These are phyloP conservation scores for Grus americana DNA, from an alignment of 2,113 vertebrate genomes.

Conservation along the genomic window DNA sequence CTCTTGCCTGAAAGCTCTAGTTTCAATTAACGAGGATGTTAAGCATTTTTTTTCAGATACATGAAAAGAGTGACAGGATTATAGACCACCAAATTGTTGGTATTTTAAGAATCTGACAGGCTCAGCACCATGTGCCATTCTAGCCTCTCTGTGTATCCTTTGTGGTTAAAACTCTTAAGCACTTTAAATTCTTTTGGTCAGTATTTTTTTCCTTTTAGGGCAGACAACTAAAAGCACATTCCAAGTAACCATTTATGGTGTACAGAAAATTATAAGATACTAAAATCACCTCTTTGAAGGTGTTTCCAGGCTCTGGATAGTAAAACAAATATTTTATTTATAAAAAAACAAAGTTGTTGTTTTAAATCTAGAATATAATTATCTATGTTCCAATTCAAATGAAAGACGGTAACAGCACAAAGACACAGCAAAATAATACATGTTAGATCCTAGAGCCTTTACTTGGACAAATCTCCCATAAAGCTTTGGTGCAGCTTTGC, in stretches of 20 bases:
- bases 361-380: conserved; percentile 60
- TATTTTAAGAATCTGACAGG: conserved; percentile 74
- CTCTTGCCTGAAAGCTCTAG: conserved; percentile 4
- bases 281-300: conserved; percentile 69
- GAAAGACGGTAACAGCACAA: conserved; percentile 11
- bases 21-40: conserved; percentile 46
- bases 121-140: conserved; percentile 68
- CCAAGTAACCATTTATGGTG: conserved; percentile 62
- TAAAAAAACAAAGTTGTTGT: background rate
- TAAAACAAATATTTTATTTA: conserved; percentile 58
- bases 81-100: conserved; percentile 70
- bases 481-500: background rate
- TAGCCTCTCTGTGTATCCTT: conserved; percentile 65
- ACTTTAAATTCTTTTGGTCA: conserved; percentile 72
- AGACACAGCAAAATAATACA: background rate
- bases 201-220: conserved; percentile 60
- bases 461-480: conserved; percentile 9
- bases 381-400: conserved; percentile 47
- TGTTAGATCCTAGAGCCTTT: conserved; percentile 16
- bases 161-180: conserved; percentile 71
- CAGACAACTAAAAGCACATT: conserved; percentile 59
- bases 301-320: conserved; percentile 49
- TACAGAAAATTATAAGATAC: conserved; percentile 63
- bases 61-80: conserved; percentile 68
- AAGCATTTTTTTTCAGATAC: conserved; percentile 38